These are phyloP conservation scores for Coptodon rendalli DNA, from an alignment of 2,113 vertebrate genomes.

Conservation along the genomic window DNA sequence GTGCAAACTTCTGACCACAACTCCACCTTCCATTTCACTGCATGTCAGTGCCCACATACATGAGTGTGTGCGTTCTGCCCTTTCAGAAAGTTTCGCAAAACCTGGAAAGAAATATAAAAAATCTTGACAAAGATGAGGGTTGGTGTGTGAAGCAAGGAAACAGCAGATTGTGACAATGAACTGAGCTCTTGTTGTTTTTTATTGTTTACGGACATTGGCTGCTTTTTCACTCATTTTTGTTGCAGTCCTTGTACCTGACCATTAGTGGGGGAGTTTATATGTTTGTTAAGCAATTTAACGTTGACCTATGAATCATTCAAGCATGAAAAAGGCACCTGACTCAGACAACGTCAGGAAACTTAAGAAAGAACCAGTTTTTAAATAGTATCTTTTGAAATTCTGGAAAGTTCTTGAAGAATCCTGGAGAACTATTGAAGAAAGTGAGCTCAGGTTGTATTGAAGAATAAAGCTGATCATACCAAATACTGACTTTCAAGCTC, in stretches of 20 bases:
- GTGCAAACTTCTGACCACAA: not conserved
- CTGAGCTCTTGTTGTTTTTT: not conserved
- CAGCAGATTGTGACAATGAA: not conserved
- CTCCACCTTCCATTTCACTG: not conserved
- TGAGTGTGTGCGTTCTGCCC: not conserved
- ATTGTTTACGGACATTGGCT: not conserved
- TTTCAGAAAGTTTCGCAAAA: not conserved
- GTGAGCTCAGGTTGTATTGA: not conserved
- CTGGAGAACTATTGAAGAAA: not conserved
- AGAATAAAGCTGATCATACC: not conserved
- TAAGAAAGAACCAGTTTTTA: not conserved
- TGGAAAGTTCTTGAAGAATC: not conserved
- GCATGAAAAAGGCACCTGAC: not conserved
- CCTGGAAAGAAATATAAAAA: not conserved
- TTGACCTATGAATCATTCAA: not conserved
- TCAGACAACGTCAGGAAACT: not conserved
- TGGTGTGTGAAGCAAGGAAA: not conserved
- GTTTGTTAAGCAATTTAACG: not conserved
- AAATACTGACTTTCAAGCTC: not conserved
- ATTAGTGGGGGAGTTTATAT: not conserved
- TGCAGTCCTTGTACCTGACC: not conserved
- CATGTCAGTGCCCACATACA: not conserved
- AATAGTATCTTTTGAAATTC: not conserved
- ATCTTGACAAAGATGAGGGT: not conserved
- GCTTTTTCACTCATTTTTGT: not conserved